Percentiles rank a stretch among this genome's conserved stretches.
phyloP scores from a whole-genome alignment of 2,888 invertebrate species.

The Patella depressa region DNA sequence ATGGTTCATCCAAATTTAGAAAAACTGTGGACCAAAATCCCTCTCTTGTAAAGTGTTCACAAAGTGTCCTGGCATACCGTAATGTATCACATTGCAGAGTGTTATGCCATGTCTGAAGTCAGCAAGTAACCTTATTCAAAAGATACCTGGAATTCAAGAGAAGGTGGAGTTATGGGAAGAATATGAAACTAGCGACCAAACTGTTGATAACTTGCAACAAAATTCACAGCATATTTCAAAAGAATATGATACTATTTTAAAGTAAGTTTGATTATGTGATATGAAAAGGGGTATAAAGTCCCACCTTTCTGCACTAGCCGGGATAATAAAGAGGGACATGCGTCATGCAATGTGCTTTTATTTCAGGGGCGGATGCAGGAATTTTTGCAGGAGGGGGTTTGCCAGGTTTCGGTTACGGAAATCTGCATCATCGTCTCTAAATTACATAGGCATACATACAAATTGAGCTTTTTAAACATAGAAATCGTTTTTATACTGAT shows the following conservation, averaged over 20 bases:
- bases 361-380: no score
- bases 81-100: constrained; percentile 41
- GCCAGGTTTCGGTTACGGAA: no score
- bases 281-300: background rate
- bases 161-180: constrained; percentile 50
- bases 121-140: constrained; percentile 41
- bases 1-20: no score
- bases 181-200: constrained; percentile 45
- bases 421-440: no score
- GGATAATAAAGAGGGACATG: no score
- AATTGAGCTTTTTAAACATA: no score
- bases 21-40: no score
- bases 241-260: constrained; percentile 48
- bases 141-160: constrained; percentile 51
- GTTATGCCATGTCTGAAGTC: constrained; percentile 54
- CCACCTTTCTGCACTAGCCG: background rate
- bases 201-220: constrained; percentile 34
- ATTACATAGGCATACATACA: no score
- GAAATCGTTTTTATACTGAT: no score
- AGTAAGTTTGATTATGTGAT: constrained; percentile 38
- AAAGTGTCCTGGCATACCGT: background rate
- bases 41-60: no score
- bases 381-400: no score
- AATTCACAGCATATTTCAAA: constrained; percentile 44
- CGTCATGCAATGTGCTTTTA: no score